A percentile compares a stretch with the other conserved stretches of the same genome.
Conservation (phyloP, 1,140 invertebrate species). For the Apolygus lucorum region DNA sequence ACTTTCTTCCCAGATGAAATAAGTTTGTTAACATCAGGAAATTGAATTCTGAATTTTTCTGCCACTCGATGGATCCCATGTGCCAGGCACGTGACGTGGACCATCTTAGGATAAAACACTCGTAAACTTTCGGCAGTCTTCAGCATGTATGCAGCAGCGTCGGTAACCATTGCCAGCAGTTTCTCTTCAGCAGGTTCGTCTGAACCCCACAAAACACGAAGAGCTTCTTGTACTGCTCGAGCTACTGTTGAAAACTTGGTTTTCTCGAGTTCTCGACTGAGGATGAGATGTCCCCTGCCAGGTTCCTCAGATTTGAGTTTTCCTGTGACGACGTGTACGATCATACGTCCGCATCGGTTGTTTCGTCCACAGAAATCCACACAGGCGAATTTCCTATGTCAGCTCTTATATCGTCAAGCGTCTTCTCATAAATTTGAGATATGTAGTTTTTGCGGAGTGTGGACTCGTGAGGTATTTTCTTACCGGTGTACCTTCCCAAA, state of each 20-base stretch:
- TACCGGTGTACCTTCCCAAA: background rate
- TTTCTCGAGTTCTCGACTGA: background rate
- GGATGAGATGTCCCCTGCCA: background rate
- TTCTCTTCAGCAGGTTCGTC: background rate
- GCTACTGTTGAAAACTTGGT: background rate
- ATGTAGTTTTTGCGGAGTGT: too few species aligned
- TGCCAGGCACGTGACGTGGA: background rate
- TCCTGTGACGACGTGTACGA: background rate
- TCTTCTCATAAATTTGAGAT: too few species aligned
- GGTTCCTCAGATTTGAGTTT: background rate
- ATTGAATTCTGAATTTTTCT: background rate
- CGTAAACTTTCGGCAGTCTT: background rate
- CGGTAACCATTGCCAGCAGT: background rate
- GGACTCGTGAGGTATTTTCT: too few species aligned
- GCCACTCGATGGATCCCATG: too few species aligned
- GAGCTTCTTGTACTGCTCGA: background rate
- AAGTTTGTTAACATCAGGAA: background rate
- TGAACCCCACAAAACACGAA: background rate
- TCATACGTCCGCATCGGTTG: too few species aligned
- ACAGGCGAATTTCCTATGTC: too few species aligned
- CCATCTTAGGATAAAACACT: background rate
- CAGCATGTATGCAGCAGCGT: background rate
- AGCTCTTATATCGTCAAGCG: too few species aligned
- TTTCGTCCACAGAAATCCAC: too few species aligned
- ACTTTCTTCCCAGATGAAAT: too few species aligned